Evolutionary conservation across 2,113 vertebrate species (phyloP), one percentile per base, ranked within the genome.

Genomic region (Mixornis gularis): DNA sequence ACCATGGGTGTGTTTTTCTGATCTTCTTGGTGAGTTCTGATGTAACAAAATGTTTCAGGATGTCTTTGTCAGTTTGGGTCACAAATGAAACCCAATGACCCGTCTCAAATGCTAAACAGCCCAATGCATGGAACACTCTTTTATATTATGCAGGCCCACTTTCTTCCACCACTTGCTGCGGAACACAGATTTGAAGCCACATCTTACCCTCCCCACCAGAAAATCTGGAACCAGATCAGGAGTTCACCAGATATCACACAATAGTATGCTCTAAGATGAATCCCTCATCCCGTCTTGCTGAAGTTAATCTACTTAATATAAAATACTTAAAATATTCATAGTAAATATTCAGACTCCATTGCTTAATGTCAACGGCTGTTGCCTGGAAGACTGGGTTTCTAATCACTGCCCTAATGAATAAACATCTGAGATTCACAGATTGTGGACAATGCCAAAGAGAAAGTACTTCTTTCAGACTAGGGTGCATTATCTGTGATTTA

Each of bases 391-490:
- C 66, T 88, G 59, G 25, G 17, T 66, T 95, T 91, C 60, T 95
- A 91, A 93, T 87, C 87, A 66, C 17, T 73, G 27, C 44, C 30
- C 24, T 83, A 79, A 90, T 94, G 90, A 95, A 95, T 92, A 95
- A 93, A 87, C 52, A 51, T 89, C 70, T 79, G 91, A 87, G 81
- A 92, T 94, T 58, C 76, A 36, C 29, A 55, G 89, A 91, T 82
- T 89, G 34, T 73, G 51, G 78, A 81, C 65, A 85, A 62, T 36
- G 40, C 17, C 65, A 43, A 89, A 87, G 51, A 84, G 30, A 89
- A 94, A 77, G 70, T 77, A 55, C 41, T 87, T 38, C 22, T 80
- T 87, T 79, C 72, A 85, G 48, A 82, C 19, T 17, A 65, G n/a
- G 53, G 7, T 58, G 21, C 41, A 66, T 83, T 87, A 70, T 93